Percentiles rank a stretch among this genome's conserved stretches.
Conservation (phyloP, 2,113 vertebrate species). For the Hipposideros armiger region DNA sequence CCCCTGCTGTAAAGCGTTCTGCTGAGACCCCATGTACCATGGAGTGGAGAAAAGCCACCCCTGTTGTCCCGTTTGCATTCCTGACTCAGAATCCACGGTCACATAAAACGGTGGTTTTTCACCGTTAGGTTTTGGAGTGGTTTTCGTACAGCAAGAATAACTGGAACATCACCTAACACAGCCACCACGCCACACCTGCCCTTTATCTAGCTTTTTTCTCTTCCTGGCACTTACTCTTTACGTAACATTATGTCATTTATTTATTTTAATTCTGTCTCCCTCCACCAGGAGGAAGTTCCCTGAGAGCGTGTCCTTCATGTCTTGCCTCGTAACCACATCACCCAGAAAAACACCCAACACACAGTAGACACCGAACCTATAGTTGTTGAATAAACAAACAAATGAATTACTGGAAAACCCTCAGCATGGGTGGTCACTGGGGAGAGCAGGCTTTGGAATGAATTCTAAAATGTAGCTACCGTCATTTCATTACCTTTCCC, state of each 20-base stretch:
- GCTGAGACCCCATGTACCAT: background rate
- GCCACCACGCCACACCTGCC: background rate
- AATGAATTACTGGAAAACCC: background rate
- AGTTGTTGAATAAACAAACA: background rate
- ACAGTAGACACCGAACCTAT: background rate
- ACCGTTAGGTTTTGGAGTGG: background rate
- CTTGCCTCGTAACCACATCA: background rate
- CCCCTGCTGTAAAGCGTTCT: rapidly evolving
- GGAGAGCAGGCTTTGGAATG: background rate
- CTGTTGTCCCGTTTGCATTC: background rate
- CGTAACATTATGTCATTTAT: too few species aligned
- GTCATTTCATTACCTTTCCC: background rate
- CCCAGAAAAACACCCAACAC: background rate
- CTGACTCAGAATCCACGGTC: background rate
- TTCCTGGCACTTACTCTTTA: background rate
- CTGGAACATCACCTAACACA: background rate
- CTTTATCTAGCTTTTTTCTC: background rate
- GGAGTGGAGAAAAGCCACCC: background rate
- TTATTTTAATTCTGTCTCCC: background rate
- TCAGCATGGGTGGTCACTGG: background rate
- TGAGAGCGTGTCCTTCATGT: background rate
- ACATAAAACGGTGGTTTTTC: background rate
- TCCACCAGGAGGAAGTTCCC: background rate
- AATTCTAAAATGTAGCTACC: background rate
- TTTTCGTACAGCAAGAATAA: background rate